phyloP scores from a whole-genome alignment of 2,797 vertebrate species.

The Esox lucius region DNA sequence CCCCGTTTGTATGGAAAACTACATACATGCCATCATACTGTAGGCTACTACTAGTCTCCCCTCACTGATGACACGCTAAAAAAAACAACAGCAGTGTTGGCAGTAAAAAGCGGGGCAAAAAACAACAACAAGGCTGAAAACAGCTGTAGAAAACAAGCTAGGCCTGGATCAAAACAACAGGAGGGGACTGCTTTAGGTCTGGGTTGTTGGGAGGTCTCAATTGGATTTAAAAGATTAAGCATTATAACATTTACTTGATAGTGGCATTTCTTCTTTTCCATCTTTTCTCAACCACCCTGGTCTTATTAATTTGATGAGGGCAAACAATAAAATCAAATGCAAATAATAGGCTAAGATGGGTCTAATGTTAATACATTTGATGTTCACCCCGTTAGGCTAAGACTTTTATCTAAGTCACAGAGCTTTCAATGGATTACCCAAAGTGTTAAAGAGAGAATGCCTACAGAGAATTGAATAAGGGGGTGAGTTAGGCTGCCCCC shows the following conservation, averaged over 20 bases:
- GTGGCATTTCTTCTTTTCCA: background rate
- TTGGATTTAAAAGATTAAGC: constrained; percentile 77
- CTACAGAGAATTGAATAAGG: constrained; percentile 43
- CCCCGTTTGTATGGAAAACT: background rate
- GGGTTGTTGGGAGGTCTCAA: constrained; percentile 60
- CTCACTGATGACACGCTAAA: constrained; percentile 16
- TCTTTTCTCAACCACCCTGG: constrained; percentile 17
- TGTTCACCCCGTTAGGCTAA: constrained; percentile 7
- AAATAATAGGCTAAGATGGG: background rate
- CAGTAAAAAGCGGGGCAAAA: constrained; percentile 46
- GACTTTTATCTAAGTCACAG: constrained; percentile 44
- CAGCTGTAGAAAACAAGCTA: constrained; percentile 62
- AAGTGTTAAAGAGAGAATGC: constrained; percentile 25
- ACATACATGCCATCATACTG: too few relatives aligned
- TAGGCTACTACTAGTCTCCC: background rate
- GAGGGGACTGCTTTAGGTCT: constrained; percentile 58
- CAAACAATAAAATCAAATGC: constrained; percentile 36
- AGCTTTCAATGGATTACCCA: constrained; percentile 46
- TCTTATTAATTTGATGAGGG: constrained; percentile 12
- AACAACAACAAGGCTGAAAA: constrained; percentile 47
- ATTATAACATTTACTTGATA: constrained; percentile 44
- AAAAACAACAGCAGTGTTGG: constrained; percentile 32
- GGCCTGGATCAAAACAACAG: constrained; percentile 68
- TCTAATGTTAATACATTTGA: background rate
- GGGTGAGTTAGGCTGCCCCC: constrained; percentile 44